Base-by-base conservation (phyloP, 2,797 vertebrate species). In the Bryconaethiops microstoma region DNA sequence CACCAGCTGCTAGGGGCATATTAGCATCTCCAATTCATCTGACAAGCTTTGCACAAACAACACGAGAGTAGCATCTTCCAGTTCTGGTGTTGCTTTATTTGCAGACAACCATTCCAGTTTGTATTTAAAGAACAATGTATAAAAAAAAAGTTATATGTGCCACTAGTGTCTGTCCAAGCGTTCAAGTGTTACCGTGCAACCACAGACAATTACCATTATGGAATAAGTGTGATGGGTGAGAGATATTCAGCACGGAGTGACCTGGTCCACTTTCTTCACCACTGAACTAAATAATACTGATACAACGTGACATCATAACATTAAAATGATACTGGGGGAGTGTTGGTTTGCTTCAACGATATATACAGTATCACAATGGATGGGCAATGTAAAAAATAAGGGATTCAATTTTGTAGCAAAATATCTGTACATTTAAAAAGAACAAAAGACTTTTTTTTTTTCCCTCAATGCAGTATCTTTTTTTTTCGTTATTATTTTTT, bases 341-440 rank as follows among this genome's bases (percentile, higher is more conserved):
- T 65, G 75, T 82, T 52, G 64, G 83, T 74, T 85, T 65, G 65
- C 79, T 84, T 83, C 23, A 59, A 83, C 83, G 74, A 78, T 86
- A 88, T 88, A 42, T 88, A 88, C 83, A 88, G 83, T 84, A 86
- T 84, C 83, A 88, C 86, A 83, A 88, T 88, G 86, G 82, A 88
- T 85, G 83, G 78, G 79, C 74, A 42, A 88, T 86, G 86, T 88
- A 86, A 85, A 88, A 88, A 88, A 88, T 86, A 88, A 88, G 86
- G 82, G 79, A 81, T 81, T 86, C 81, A 82, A 79, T 77, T 88
- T 88, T 80, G 83, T 88, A 88, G 86, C 85, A 88, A 88, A 88
- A 88, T 88, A 88, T 88, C 85, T 88, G 85, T 88, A 88, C 85
- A 88, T 85, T 87, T 85, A 84, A 86, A 88, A 87, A 86, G 78